Base-by-base conservation (phyloP, 1,140 invertebrate genomes). In the Choristoneura fumiferana region DNA sequence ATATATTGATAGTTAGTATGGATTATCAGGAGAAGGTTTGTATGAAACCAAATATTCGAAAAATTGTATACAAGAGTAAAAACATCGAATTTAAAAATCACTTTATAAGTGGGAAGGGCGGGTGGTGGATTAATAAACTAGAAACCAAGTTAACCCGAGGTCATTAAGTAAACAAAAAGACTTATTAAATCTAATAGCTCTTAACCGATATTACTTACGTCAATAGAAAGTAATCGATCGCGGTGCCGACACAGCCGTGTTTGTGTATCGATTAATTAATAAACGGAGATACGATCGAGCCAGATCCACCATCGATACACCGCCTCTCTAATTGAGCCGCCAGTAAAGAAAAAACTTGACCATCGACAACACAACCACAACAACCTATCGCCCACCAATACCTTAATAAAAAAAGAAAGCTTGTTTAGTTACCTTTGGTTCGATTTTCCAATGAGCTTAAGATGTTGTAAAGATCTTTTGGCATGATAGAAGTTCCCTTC, bases 261-360 rank as follows among this genome's bases (percentile, higher is more conserved):
- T 87, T 87, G 84, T 86, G 82, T 85, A 84, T 87, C 83, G 83
- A 87, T 86, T 87, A 87, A 87, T 87, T 87, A 87, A 87, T 87
- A 87, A 87, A 86, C 83, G 83, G 76, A 76, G 76, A 65, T 69
- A 74, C 67, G 66, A 76, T 55, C 54, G 54, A 78, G 80, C 80
- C 77, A 83, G 78, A 86, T 84, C 67, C 45, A 71, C 66, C 73
- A 71, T 75, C 73, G 79, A 80, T 84, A 80, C 70, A 69, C 75
- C n/a, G n/a, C n/a, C 81, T 85, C 82, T 85, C 82, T 87, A 87
- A 87, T 84, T 85, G 84, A 87, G 84, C 84, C 81, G 84, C 76
- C 76, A 77, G 70, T 79, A 81, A 78, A 87, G 78, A 78, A 79
- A 82, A 66, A 68, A 73, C 22, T 78, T 66, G 67, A 75, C 63